These are phyloP conservation scores for Helicolenus hilgendorfi DNA, from an alignment of 2,797 vertebrate genomes.

Conservation along the genomic window DNA sequence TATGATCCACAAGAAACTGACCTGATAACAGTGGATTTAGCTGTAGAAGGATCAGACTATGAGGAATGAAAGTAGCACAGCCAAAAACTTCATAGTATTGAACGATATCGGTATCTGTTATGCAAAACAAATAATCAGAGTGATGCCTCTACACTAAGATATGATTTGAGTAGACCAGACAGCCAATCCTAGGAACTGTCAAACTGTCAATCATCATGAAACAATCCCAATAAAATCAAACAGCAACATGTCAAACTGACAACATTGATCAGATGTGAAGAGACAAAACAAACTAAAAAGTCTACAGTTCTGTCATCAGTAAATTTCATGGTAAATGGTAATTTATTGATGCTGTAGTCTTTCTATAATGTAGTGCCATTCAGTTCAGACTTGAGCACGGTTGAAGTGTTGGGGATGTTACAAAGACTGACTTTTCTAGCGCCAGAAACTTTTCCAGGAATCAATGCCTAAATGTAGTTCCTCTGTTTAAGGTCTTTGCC, in stretches of 20 bases:
- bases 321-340: too few relatives aligned
- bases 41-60: neutral
- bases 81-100: neutral
- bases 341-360: neutral
- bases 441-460: neutral
- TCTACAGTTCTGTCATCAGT: neutral
- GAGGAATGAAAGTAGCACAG: neutral
- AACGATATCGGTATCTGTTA: neutral
- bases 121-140: neutral
- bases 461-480: neutral
- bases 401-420: neutral
- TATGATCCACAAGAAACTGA: neutral
- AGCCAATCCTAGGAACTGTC: constrained; percentile 24
- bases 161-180: constrained; percentile 24
- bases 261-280: neutral
- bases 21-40: neutral
- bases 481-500: neutral
- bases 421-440: neutral
- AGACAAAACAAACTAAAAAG: neutral
- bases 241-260: constrained; percentile 22
- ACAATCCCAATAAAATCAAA: neutral
- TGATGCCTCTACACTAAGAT: neutral
- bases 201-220: constrained; percentile 19
- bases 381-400: neutral
- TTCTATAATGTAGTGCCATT: neutral